These are phyloP conservation scores for Pollimyrus isidori DNA, from an alignment of 2,113 vertebrate species.

Conservation along the genomic window DNA sequence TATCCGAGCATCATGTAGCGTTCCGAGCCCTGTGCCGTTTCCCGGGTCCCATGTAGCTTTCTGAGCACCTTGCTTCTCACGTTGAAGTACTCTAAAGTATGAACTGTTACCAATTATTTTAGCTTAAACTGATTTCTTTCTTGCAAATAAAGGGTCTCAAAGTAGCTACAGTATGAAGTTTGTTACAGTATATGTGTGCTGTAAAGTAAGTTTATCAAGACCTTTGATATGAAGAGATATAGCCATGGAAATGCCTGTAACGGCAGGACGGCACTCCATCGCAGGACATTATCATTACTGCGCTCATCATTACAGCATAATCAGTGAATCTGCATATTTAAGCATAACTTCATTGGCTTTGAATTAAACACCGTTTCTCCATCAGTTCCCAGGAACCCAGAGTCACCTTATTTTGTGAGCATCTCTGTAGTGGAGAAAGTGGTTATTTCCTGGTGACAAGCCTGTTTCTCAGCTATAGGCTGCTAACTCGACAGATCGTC, in stretches of 20 bases:
- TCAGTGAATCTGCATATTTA: constrained; percentile 1
- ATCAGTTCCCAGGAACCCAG: background rate
- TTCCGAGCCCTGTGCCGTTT: background rate
- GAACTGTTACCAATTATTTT: background rate
- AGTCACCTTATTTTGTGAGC: background rate
- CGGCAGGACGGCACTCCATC: background rate
- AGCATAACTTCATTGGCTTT: background rate
- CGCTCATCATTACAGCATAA: background rate
- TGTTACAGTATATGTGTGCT: background rate
- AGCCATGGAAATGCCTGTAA: background rate
- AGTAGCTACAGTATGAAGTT: background rate
- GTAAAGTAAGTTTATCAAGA: background rate
- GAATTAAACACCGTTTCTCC: background rate
- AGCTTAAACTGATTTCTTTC: background rate
- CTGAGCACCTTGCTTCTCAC: background rate
- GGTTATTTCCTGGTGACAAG: background rate
- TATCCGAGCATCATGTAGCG: no score
- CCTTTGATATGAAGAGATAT: background rate
- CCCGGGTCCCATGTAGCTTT: background rate
- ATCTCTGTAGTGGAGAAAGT: background rate
- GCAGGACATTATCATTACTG: background rate
- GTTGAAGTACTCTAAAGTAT: background rate
- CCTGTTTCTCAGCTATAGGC: background rate
- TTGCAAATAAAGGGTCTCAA: background rate
- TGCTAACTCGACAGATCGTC: background rate